Percentiles rank a stretch among this genome's conserved stretches.
phyloP scores from a whole-genome alignment of 2,888 invertebrate genomes.

The Drosophila parthenogenetica region DNA sequence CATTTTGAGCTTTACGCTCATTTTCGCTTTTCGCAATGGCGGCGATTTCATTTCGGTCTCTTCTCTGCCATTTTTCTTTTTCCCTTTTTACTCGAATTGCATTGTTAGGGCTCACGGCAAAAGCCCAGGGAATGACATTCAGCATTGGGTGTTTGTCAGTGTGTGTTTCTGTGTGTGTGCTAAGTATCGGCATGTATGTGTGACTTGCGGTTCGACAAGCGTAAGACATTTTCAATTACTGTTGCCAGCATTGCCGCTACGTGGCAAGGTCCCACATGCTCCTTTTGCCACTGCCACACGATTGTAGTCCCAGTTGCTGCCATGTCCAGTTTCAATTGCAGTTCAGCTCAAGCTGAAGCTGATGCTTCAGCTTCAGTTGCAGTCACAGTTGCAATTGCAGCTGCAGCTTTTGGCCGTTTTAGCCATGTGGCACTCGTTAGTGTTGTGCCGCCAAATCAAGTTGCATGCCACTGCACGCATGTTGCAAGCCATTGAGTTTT shows the following conservation, averaged over 20 bases:
- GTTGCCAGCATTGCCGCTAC: constrained; percentile 65
- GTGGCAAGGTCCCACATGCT: constrained; percentile 34
- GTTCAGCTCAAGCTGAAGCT: constrained; percentile 13
- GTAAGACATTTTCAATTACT: constrained; percentile 84
- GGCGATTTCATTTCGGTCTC: constrained; percentile 47
- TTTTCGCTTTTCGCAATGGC: constrained; percentile 73
- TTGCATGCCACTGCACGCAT: constrained; percentile 43
- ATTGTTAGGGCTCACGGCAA: constrained; percentile 58
- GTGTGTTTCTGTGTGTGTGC: constrained; percentile 20
- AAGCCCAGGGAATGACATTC: constrained; percentile 60
- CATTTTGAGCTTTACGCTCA: constrained; percentile 76
- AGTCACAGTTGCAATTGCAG: constrained; percentile 11
- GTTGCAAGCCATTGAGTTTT: constrained; percentile 25
- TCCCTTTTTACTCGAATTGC: constrained; percentile 53
- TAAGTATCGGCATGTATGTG: constrained; percentile 49
- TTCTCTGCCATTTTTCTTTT: constrained; percentile 11
- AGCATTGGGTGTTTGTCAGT: constrained; percentile 29
- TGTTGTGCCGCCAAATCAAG: constrained; percentile 53
- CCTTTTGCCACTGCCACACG: constrained; percentile 3
- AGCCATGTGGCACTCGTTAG: constrained; percentile 44
- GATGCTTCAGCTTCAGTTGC: background rate
- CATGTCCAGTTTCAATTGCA: constrained; percentile 27
- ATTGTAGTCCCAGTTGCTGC: constrained; percentile 10
- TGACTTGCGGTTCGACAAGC: constrained; percentile 81
- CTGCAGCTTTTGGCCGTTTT: constrained; percentile 7